Evolutionary conservation across 2,113 vertebrate genomes (phyloP).

Genomic region (Syrrhaptes paradoxus): DNA sequence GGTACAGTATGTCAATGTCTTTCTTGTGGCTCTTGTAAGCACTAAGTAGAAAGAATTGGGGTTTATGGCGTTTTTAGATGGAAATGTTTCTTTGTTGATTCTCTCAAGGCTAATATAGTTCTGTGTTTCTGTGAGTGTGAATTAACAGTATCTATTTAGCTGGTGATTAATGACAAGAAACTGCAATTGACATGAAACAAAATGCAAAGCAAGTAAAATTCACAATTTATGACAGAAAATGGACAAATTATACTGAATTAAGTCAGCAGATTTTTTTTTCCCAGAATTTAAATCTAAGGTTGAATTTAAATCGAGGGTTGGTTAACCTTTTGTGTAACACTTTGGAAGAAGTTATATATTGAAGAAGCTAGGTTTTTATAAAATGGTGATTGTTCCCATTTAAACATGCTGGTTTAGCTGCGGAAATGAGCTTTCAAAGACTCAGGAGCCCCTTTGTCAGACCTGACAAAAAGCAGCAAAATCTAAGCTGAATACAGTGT

Average conservation of each 20-base stretch:
- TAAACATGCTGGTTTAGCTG: not conserved
- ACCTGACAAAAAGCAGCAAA: conserved; percentile 20
- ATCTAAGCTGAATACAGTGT: not conserved
- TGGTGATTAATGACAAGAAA: not conserved
- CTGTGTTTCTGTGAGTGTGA: not conserved
- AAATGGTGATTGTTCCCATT: not conserved
- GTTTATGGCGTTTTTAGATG: not conserved
- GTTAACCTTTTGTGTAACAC: not conserved
- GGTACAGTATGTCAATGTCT: not conserved
- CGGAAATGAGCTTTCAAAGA: not conserved
- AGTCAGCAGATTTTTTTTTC: not conserved
- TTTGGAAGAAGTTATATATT: not conserved
- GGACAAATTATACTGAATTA: not conserved
- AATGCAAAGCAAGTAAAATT: not conserved
- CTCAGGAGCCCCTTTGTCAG: not conserved
- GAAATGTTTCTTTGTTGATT: not conserved
- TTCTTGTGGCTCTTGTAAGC: not conserved
- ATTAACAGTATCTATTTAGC: not conserved
- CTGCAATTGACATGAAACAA: not conserved
- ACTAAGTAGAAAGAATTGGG: not conserved
- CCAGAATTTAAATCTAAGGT: not conserved
- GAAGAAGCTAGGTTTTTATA: not conserved
- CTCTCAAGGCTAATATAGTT: not conserved
- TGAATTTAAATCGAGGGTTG: not conserved
- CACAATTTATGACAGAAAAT: not conserved